phyloP scores from a whole-genome alignment of 2,113 vertebrate species.

The Thunnus thynnus region DNA sequence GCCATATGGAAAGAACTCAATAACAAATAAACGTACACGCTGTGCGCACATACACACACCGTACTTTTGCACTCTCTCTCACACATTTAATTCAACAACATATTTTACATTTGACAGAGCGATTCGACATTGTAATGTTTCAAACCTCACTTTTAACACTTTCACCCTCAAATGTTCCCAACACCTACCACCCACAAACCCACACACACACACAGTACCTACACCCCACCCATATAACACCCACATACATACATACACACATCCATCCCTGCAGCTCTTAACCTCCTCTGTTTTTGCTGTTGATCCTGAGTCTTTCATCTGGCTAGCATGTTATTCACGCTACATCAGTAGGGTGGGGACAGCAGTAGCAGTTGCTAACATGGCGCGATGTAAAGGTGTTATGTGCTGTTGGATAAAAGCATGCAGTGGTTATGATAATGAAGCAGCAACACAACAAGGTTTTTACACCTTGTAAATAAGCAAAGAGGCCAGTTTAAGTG shows the following conservation, averaged over 20 bases:
- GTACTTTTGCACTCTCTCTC: not conserved
- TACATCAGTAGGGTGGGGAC: conserved; percentile 30
- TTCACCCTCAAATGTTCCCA: conserved; percentile 28
- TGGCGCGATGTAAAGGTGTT: conserved; percentile 27
- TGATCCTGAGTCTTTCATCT: conserved; percentile 37
- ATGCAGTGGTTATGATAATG: not conserved
- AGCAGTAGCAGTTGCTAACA: not conserved
- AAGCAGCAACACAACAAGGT: not conserved
- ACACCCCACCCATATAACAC: conserved; percentile 68
- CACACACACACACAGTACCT: conserved; percentile 30
- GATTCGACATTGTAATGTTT: not conserved
- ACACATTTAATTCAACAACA: too few species aligned
- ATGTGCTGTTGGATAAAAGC: not conserved
- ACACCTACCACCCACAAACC: conserved; percentile 57
- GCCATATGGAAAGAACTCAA: not conserved
- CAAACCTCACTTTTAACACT: conserved; percentile 26
- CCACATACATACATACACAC: conserved; percentile 36
- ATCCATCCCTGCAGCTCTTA: conserved; percentile 14
- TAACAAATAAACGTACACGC: not conserved
- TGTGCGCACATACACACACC: not conserved
- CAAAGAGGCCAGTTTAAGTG: not conserved
- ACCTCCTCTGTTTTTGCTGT: conserved; percentile 17
- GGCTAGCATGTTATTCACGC: conserved; percentile 32
- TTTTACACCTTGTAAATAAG: not conserved
- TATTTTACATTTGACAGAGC: too few species aligned